Conservation (phyloP, 2,888 invertebrate species). For the Caenorhabditis imperialis region DNA sequence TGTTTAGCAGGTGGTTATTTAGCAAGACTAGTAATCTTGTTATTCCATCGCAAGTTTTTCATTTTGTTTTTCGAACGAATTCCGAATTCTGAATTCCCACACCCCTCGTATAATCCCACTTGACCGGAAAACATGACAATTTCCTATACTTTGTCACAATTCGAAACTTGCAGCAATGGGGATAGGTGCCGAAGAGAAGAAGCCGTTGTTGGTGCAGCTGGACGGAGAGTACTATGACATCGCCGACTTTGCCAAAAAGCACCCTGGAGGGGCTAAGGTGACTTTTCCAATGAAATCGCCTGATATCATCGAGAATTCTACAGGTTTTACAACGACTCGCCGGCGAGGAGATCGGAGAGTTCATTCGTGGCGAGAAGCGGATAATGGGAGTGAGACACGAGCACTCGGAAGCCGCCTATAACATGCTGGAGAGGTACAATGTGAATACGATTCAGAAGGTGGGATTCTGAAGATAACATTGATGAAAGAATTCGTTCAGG, state of each 20-base stretch:
- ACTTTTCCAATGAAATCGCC: background rate
- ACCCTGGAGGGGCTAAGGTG: slow-evolving; percentile 76
- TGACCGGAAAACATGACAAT: slow-evolving; percentile 24
- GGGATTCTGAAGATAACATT: background rate
- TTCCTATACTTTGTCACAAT: too few species aligned
- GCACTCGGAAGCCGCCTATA: slow-evolving; percentile 75
- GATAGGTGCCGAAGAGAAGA: slow-evolving; percentile 53
- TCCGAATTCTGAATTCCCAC: background rate
- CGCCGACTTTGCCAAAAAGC: slow-evolving; percentile 70
- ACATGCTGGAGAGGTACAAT: slow-evolving; percentile 74
- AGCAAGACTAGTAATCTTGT: too few species aligned
- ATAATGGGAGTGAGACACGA: slow-evolving; percentile 74
- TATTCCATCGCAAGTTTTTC: background rate
- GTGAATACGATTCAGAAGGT: slow-evolving; percentile 70
- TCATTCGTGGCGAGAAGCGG: slow-evolving; percentile 67
- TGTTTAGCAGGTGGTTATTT: background rate
- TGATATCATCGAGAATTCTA: background rate
- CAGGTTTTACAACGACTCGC: slow-evolving; percentile 68
- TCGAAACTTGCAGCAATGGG: slow-evolving; percentile 41
- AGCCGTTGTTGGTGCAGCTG: slow-evolving; percentile 68
- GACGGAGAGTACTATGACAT: slow-evolving; percentile 73
- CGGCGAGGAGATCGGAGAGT: slow-evolving; percentile 70
- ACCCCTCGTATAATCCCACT: background rate
- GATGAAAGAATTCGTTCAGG: slow-evolving; percentile 64
- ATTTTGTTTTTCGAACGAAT: background rate